Evolutionary conservation across 2,797 vertebrate species (phyloP), one percentile per base, ranked within the genome.

Genomic region (Myotis findleyi): DNA sequence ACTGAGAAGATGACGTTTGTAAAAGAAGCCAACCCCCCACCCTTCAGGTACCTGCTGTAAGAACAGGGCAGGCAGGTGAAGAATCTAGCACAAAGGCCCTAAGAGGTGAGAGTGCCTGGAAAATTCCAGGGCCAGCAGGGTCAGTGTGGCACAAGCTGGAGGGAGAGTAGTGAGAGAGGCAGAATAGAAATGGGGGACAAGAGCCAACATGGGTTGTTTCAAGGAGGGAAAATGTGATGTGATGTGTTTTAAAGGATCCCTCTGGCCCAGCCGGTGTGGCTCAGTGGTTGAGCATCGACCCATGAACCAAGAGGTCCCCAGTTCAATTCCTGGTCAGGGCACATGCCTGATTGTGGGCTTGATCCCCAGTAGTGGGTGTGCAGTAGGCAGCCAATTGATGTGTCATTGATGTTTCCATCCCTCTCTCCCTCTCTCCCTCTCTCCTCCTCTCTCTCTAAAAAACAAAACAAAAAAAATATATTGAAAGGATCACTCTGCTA

Each of bases 91-190:
- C 3, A 2, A 21, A 55, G 44, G 38, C 30, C 64, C 21, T 36
- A 33, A 21, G 47, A 68, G 13, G 4, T 14, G 55, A 68, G 16
- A 27, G 18, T 16, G 9, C 6, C 36, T 38, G 64, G 72, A 8
- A 82, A 89, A 69, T 68, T 49, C 91, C 44, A 86, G 21, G 1
- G 53, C 0, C 3, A 41, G 44, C 44, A 5, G 53, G 25, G 27
- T n/a, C 14, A 0, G 4, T 0, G 25, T 10, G 62, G 38, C 41
- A 53, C 44, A 20, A 51, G 38, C 0, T 1, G 11, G n/a, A 41
- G 11, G 62, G 18, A 41, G 49, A 71, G 36, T 0, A 18, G 18
- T 3, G 11, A 21, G 76, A 49, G 21, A 44, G 44, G 38, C 7
- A 21, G 55, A 33, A 4, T 25, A n/a, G 7, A 14, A 13, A 49